A percentile compares a stretch with the other conserved stretches of the same genome.
phyloP scores from a whole-genome alignment of 2,113 vertebrate genomes.

The Numenius arquata region DNA sequence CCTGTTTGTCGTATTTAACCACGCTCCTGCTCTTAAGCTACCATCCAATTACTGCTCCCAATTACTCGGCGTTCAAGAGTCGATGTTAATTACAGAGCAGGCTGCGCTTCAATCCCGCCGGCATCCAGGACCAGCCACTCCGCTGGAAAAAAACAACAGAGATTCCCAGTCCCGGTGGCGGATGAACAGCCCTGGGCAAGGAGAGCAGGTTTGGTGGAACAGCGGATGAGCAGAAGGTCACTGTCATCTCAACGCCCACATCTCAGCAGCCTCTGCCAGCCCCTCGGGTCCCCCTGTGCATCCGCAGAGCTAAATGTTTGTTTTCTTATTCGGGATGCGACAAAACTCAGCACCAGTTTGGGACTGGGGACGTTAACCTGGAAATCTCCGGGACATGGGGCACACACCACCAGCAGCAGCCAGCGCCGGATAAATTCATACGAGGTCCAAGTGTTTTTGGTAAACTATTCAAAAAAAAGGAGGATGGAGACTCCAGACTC shows the following conservation, averaged over 20 bases:
- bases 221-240: background rate
- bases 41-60: conserved; percentile 45
- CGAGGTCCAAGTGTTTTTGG: background rate
- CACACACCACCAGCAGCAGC: background rate
- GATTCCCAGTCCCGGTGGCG: fast-evolving
- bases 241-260: fast-evolving
- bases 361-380: background rate
- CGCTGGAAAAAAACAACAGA: background rate
- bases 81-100: background rate
- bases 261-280: background rate
- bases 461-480: background rate
- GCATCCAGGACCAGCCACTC: background rate
- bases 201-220: background rate
- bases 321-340: background rate
- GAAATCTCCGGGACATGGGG: fast-evolving
- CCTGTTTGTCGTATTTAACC: conserved; percentile 22
- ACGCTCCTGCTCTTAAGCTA: background rate
- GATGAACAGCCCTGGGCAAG: background rate
- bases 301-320: fast-evolving
- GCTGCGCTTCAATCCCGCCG: background rate
- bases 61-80: background rate
- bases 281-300: fast-evolving
- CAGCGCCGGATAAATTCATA: fast-evolving
- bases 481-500: background rate
- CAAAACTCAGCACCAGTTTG: background rate